Percentiles rank a stretch among this genome's conserved stretches.
Conservation (phyloP, 92 coral and sea anemone species). For the Phenganax stokvisi region DNA sequence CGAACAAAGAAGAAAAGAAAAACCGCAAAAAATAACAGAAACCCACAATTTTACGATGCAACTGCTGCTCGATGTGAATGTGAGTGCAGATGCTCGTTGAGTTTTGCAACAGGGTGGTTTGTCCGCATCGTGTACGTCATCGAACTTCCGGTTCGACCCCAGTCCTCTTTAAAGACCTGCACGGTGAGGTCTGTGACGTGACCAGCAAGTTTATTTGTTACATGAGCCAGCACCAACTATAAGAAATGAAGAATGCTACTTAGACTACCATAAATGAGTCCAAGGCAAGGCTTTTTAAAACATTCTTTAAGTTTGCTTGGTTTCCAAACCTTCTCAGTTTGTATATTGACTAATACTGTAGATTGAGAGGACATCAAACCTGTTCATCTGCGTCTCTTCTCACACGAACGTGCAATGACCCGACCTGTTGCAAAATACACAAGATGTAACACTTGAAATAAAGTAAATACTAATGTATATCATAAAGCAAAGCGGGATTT, state of each 20-base stretch:
- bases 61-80: neutral
- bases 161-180: slow-evolving; percentile 96
- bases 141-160: slow-evolving; percentile 56
- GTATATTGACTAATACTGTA: no score
- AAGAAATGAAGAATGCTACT: neutral
- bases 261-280: neutral
- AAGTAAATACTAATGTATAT: no score
- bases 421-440: slow-evolving; percentile 51
- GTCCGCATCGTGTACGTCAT: slow-evolving; percentile 37
- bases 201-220: slow-evolving; percentile 75
- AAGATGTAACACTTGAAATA: no score
- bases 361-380: slow-evolving; percentile 37
- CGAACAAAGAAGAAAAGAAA: no score
- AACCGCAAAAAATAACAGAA: no score
- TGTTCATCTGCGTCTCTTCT: slow-evolving; percentile 98
- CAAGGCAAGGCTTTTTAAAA: neutral
- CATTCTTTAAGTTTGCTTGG: neutral
- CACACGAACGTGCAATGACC: slow-evolving; percentile 87
- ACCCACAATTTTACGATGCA: neutral
- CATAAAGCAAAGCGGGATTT: no score
- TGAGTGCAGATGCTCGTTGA: slow-evolving; percentile 1
- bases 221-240: slow-evolving; percentile 95
- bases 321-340: no score
- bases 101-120: slow-evolving; percentile 19
- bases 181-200: slow-evolving; percentile 79